Conservation (phyloP, 2,113 vertebrate species). For the Malurus elegans region DNA sequence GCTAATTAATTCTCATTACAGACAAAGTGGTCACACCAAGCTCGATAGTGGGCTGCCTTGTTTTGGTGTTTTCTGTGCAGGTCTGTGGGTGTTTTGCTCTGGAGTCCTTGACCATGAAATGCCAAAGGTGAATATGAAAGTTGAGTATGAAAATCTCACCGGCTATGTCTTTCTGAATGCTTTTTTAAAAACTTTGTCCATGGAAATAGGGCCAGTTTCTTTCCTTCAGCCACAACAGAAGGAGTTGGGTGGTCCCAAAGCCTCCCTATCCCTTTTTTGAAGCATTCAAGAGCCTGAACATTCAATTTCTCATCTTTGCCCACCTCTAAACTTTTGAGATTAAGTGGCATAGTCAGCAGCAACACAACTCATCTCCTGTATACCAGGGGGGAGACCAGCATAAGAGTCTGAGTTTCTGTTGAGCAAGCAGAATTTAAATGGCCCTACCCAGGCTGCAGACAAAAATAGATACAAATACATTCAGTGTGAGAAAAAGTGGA, state of each 20-base stretch:
- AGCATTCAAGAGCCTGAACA: not conserved
- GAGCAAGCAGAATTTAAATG: conserved; percentile 72
- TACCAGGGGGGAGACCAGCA: not conserved
- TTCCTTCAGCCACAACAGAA: not conserved
- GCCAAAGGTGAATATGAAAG: not conserved
- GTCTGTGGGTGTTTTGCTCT: not conserved
- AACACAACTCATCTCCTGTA: conserved; percentile 43
- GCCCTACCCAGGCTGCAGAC: not conserved
- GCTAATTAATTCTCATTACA: not conserved
- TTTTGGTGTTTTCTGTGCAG: not conserved
- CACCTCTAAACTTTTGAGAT: conserved; percentile 34
- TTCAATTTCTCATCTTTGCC: conserved; percentile 31
- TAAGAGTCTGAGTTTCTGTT: conserved; percentile 52
- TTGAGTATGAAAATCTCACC: not conserved
- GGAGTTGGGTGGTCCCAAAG: not conserved
- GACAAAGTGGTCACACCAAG: not conserved
- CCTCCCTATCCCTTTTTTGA: not conserved
- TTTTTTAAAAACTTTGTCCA: not conserved
- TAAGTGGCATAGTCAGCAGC: conserved; percentile 52
- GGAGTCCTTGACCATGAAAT: not conserved
- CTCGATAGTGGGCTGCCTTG: fast-evolving
- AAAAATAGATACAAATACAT: conserved; percentile 61
- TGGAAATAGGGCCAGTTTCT: not conserved
- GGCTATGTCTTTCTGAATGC: not conserved
- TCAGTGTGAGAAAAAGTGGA: not conserved